These are phyloP conservation scores for Acanthisitta chloris DNA, from an alignment of 2,113 vertebrate species.

Conservation along the genomic window DNA sequence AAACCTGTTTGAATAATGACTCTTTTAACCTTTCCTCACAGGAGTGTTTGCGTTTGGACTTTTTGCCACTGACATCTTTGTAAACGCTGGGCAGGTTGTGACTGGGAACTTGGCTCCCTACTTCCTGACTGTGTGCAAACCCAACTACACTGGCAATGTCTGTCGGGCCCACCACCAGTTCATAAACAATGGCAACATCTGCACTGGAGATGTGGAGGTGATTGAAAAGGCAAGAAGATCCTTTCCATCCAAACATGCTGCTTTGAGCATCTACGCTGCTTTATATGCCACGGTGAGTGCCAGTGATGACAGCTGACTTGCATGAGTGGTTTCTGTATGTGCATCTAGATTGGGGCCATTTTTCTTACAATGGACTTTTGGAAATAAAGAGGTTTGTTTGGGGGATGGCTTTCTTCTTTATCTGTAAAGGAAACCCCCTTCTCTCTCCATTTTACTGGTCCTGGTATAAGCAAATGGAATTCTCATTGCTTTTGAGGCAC, in stretches of 20 bases:
- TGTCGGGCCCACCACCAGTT: constrained; percentile 89
- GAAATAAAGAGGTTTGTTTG: not conserved
- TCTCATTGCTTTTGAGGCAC: not conserved
- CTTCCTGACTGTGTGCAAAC: constrained; percentile 96
- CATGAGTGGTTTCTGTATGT: not conserved
- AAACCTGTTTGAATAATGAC: not conserved
- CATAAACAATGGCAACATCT: constrained; percentile 89
- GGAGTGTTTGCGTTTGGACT: constrained; percentile 98
- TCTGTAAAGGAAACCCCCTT: not conserved
- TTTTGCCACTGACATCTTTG: constrained; percentile 98
- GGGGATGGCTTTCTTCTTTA: not conserved
- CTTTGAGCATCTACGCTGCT: constrained; percentile 94
- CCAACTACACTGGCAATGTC: constrained; percentile 92
- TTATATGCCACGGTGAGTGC: constrained; percentile 93
- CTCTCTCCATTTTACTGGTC: not conserved
- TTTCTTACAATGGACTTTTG: not conserved
- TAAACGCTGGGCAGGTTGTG: constrained; percentile 96
- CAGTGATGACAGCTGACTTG: not conserved
- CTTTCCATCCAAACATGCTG: constrained; percentile 97
- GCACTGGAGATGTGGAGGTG: constrained; percentile 86
- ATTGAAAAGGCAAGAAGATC: constrained; percentile 91
- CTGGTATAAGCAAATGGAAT: not conserved
- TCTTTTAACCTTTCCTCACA: constrained; percentile 59
- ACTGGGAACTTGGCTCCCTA: constrained; percentile 93
- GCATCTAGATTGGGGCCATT: not conserved